Conservation (phyloP, 2,888 invertebrate species). For the Eledona agricola region DNA sequence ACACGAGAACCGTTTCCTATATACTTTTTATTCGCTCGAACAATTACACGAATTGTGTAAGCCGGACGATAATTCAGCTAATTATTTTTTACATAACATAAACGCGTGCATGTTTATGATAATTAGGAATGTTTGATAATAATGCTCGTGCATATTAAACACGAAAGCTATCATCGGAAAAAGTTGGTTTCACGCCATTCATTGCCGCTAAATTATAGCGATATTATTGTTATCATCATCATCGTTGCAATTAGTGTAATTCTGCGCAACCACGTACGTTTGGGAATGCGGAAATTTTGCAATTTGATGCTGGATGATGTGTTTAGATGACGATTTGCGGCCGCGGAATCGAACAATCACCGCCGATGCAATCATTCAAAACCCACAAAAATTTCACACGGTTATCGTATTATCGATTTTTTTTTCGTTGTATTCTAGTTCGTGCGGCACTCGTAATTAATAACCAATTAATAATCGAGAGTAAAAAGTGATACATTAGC, state of each 20-base stretch:
- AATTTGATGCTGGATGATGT: conserved; percentile 38
- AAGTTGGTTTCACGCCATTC: conserved; percentile 47
- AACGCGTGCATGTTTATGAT: conserved; percentile 43
- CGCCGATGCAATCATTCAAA: too few relatives aligned
- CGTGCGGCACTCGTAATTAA: conserved; percentile 24
- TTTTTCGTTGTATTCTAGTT: conserved; percentile 13
- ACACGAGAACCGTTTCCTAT: conserved; percentile 23
- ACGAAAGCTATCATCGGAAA: conserved; percentile 46
- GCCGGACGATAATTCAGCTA: conserved; percentile 24
- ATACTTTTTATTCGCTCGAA: conserved; percentile 23
- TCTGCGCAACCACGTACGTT: conserved; percentile 31
- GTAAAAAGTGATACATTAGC: conserved; percentile 21
- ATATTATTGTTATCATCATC: conserved; percentile 25
- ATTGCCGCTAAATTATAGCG: conserved; percentile 42
- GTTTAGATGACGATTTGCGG: too few relatives aligned
- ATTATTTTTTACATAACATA: conserved; percentile 44
- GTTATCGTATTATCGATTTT: not conserved
- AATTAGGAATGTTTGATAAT: conserved; percentile 40
- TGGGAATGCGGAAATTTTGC: conserved; percentile 41
- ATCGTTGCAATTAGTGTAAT: conserved; percentile 39
- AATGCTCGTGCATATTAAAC: conserved; percentile 42
- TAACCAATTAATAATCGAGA: conserved; percentile 21
- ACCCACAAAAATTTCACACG: too few relatives aligned
- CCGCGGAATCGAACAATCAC: too few relatives aligned
- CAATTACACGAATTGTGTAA: conserved; percentile 38